These are phyloP conservation scores for Apamea sordens DNA, from an alignment of 2,888 invertebrate species.

Conservation along the genomic window DNA sequence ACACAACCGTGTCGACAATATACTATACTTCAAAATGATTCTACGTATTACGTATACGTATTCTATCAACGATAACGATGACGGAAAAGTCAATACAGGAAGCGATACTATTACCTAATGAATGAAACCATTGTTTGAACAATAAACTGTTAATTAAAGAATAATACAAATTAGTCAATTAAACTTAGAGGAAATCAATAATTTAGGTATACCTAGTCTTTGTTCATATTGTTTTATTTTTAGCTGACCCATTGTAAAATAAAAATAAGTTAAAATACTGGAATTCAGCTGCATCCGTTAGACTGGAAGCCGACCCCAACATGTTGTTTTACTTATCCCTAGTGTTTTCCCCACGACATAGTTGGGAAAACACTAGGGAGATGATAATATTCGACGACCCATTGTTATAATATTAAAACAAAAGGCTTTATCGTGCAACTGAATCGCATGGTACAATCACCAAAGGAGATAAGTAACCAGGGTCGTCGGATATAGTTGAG, in stretches of 20 bases:
- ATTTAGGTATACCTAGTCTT: not conserved
- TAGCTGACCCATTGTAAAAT: not conserved
- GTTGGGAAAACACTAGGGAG: not conserved
- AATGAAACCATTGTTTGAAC: too few species aligned
- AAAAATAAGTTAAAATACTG: not conserved
- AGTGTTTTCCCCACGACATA: too few species aligned
- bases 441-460: not conserved
- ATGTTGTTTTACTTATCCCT: too few species aligned
- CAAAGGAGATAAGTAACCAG: too few species aligned
- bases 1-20: too few species aligned
- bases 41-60: too few species aligned
- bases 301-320: not conserved
- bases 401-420: not conserved
- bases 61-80: not conserved
- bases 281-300: not conserved
- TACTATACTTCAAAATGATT: not conserved
- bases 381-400: not conserved
- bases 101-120: too few species aligned
- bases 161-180: slow-evolving; percentile 9
- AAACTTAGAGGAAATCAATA: not conserved
- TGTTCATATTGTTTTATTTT: not conserved
- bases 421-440: not conserved
- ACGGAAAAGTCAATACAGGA: too few species aligned
- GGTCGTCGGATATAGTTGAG: too few species aligned
- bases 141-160: not conserved